Conservation (phyloP, 2,888 invertebrate species). For the Azorinus chamasolen region DNA sequence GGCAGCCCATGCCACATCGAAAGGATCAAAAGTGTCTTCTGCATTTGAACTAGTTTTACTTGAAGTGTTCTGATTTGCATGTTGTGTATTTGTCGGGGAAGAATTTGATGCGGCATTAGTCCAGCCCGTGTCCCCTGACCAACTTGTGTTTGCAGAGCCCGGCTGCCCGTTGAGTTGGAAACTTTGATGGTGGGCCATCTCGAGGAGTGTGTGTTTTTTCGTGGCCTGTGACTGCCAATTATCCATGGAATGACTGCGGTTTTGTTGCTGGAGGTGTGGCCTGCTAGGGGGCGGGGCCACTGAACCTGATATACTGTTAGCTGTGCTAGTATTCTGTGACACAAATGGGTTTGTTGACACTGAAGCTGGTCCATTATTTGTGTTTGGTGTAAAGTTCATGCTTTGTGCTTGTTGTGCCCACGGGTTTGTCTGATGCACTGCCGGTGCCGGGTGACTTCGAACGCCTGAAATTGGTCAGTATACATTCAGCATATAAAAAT, state of each 20-base stretch:
- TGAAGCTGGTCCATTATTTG: conserved; percentile 44
- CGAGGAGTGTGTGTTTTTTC: conserved; percentile 77
- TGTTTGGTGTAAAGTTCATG: conserved; percentile 23
- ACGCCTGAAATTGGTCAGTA: background rate
- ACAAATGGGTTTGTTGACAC: conserved; percentile 74
- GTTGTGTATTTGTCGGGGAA: conserved; percentile 40
- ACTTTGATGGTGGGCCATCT: conserved; percentile 85
- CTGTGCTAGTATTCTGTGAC: conserved; percentile 39
- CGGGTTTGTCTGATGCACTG: conserved; percentile 78
- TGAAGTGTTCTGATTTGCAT: conserved; percentile 20
- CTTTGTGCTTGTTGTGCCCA: conserved; percentile 66
- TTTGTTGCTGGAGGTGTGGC: conserved; percentile 69
- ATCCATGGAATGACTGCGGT: conserved; percentile 84
- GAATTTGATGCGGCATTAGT: conserved; percentile 41
- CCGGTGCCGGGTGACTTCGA: conserved; percentile 58
- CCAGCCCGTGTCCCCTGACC: conserved; percentile 29
- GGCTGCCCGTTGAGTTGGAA: conserved; percentile 75
- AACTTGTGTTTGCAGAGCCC: conserved; percentile 47
- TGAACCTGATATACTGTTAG: conserved; percentile 22
- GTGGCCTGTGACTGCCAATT: conserved; percentile 59
- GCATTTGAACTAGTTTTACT: conserved; percentile 12
- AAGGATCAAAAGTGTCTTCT: conserved; percentile 89
- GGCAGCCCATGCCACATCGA: conserved; percentile 94
- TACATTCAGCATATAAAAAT: background rate
- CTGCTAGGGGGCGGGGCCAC: conserved; percentile 42